Base-by-base conservation (phyloP, 2,797 vertebrate genomes). In the Clarias pachynema region DNA sequence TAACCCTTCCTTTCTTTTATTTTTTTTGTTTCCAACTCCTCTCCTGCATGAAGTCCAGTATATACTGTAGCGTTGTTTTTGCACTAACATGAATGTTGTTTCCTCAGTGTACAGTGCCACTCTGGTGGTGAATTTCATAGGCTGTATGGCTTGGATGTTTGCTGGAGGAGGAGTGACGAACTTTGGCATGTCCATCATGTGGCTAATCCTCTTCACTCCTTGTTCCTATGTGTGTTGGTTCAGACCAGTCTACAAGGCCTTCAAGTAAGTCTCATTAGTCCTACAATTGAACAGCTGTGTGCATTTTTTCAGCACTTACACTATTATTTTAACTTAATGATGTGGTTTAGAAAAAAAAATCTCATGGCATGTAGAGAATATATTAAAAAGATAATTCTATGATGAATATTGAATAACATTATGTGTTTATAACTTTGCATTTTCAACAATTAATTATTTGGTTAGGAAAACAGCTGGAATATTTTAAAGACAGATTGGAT, bases 191-290 rank as follows among this genome's bases (percentile, higher is more conserved):
- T 96, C 98, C 89, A 97, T 99, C 95, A 96, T 99, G 91, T 99
- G 98, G 98, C 95, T 99, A 84, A 93, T 99, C 92, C 97, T 99
- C 95, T 99, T 99, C 94, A 99, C 97, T 0, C 98, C 98, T 70
- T 99, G 98, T 93, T 99, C 98, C 88, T 99, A 99, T 72, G 97
- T 99, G 87, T 99, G 98, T 93, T 99, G 98, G 98, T 99, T 99
- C 95, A 96, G 98, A 93, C 93, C 98, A 90, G 97, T 99, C 95
- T 99, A 99, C 97, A 99, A 99, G 93, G 98, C 98, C 89, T 99
- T 98, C 96, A 98, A 97, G 98, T 99, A 94, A 96, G 96, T 96
- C 29, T 5, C 37, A n/a, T 22, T n/a, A 68, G 22, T 26, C 14
- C 1, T 1, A 0, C 29, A 22, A 29, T 16, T 6, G 0, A 63